Conservation (phyloP, 2,888 invertebrate genomes). For the Lycia hirtaria region DNA sequence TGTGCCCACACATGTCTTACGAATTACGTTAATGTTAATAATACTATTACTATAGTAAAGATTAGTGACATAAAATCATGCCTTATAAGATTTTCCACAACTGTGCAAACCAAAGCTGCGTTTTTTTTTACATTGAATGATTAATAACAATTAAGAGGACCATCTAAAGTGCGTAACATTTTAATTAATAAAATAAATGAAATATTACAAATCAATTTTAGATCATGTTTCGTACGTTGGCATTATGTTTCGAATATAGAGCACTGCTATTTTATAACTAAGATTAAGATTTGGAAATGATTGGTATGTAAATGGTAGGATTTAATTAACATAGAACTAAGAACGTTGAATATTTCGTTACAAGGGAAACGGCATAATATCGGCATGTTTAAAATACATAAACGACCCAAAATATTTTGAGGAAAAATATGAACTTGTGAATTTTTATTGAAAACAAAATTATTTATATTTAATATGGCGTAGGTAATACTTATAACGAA, state of each 20-base stretch:
- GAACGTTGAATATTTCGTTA: constrained; percentile 62
- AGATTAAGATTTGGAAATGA: constrained; percentile 41
- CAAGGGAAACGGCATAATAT: constrained; percentile 64
- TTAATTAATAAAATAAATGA: not conserved
- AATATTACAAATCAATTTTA: not conserved
- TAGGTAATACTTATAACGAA: not conserved
- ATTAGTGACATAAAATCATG: not conserved
- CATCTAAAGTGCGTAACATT: not conserved
- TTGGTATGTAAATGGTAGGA: constrained; percentile 48
- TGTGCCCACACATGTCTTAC: no score
- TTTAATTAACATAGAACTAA: constrained; percentile 51
- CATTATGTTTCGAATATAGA: constrained; percentile 4
- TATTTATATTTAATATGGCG: constrained; percentile 2
- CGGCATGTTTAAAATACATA: constrained; percentile 74
- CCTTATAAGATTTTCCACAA: not conserved
- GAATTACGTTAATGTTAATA: no score
- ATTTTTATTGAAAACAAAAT: constrained; percentile 5
- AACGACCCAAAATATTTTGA: constrained; percentile 46
- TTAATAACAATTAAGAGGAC: not conserved
- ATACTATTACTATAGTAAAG: no score
- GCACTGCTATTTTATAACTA: constrained; percentile 34
- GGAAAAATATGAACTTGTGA: not conserved
- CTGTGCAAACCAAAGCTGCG: not conserved
- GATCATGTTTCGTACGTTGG: not conserved
- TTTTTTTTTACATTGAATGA: not conserved